Evolutionary conservation across 2,888 invertebrate species (phyloP), one percentile per base, ranked within the genome.

Genomic region (Pocota personata): DNA sequence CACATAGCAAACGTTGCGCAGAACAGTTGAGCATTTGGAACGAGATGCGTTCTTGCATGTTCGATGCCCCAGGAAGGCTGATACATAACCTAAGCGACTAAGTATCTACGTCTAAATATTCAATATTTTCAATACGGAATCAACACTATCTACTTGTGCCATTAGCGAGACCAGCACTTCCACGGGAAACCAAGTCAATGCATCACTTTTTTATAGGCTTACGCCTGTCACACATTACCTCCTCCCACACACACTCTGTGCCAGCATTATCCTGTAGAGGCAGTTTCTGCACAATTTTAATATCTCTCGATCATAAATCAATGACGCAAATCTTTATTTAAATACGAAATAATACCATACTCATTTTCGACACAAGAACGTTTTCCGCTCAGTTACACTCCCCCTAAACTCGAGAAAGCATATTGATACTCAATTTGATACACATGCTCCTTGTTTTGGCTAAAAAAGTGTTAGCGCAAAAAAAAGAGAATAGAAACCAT

Each of bases 321-420:
- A 92, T 91, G 91, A 90, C 91, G 90, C 90, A 91, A 91, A 91
- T 91, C 91, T 91, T 90, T 91, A 90, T 92, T 92, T 92, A 92
- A 91, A 91, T 91, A 91, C 91, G 89, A 91, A 91, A 91, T 91
- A 91, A 91, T 91, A 91, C 88, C 89, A 64, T 57, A 89, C 75
- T 46, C 76, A 72, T 82, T 82, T 76, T 66, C 76, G 50, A 52
- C 64, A 79, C 64, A 64, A 69, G 24, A 72, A 8, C 66, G 52
- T 67, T 72, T 86, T 82, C 76, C 48, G 71, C 76, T 80, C 66
- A 60, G 75, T 79, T 84, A 75, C 57, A 46, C 67, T 55, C 71
- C 62, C 71, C 71, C 46, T 27, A n/a, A 19, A 21, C 46, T 48
- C 7, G 58, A 64, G n/a, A 60, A 80, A 82, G 37, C 80, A 67